Percentiles rank a stretch among this genome's conserved stretches.
phyloP scores from a whole-genome alignment of 1,140 invertebrate species.

The Drosophila oshimai region DNA sequence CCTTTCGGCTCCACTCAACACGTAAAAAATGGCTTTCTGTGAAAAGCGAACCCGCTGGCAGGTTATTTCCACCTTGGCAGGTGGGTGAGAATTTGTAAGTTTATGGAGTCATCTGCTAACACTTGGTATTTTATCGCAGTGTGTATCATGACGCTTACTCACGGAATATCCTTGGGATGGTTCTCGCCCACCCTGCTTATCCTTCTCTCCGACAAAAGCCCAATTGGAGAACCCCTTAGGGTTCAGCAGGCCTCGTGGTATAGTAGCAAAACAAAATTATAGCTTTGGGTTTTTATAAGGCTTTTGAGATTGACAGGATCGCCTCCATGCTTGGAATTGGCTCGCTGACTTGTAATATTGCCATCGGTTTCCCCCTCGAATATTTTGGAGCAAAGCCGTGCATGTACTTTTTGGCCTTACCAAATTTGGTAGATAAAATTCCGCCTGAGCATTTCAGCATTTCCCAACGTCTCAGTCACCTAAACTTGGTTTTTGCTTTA shows the following conservation, averaged over 20 bases:
- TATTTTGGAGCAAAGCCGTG: slow-evolving; percentile 50
- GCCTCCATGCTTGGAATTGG: slow-evolving; percentile 54
- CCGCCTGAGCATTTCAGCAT: no score
- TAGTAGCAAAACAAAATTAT: not conserved
- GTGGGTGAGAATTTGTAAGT: not conserved
- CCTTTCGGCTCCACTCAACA: not conserved
- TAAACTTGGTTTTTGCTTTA: not conserved
- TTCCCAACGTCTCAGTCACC: no score
- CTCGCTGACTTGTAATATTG: slow-evolving; percentile 21
- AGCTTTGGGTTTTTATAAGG: not conserved
- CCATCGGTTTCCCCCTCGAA: slow-evolving; percentile 46
- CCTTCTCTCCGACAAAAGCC: not conserved
- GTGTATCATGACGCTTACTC: not conserved
- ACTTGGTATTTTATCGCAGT: not conserved
- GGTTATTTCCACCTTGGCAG: not conserved
- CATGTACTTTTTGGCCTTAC: slow-evolving; percentile 57
- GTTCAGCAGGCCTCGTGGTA: not conserved
- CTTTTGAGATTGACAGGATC: slow-evolving; percentile 14
- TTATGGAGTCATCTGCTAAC: not conserved
- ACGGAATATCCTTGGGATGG: slow-evolving; percentile 21
- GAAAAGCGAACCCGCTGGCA: not conserved
- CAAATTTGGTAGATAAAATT: slow-evolving; percentile 42
- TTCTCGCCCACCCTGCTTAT: not conserved
- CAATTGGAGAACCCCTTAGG: not conserved
- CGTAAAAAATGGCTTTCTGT: not conserved